Conservation (phyloP, 2,888 invertebrate genomes). For the Tricholauxania praeusta region DNA sequence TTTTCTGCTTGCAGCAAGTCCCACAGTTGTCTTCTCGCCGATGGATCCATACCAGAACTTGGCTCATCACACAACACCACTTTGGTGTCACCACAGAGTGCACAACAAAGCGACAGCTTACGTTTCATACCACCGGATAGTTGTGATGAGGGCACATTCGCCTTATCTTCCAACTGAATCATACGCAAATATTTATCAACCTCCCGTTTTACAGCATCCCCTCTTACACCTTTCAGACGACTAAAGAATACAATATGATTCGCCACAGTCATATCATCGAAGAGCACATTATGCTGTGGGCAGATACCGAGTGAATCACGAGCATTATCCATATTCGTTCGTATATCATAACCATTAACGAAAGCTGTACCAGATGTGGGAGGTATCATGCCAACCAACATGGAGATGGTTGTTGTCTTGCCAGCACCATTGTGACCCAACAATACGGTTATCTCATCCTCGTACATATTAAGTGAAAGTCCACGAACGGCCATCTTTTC, state of each 20-base stretch:
- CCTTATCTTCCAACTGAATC: slow-evolving; percentile 75
- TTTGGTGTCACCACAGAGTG: slow-evolving; percentile 78
- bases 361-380: slow-evolving; percentile 76
- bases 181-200: slow-evolving; percentile 73
- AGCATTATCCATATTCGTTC: slow-evolving; percentile 72
- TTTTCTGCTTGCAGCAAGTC: slow-evolving; percentile 80
- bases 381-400: slow-evolving; percentile 83
- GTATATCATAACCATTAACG: slow-evolving; percentile 78
- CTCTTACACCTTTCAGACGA: slow-evolving; percentile 74
- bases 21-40: slow-evolving; percentile 83
- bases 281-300: slow-evolving; percentile 86
- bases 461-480: slow-evolving; percentile 81
- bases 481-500: slow-evolving; percentile 73
- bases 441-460: slow-evolving; percentile 86
- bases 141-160: slow-evolving; percentile 70
- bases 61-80: slow-evolving; percentile 80
- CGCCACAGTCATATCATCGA: slow-evolving; percentile 81
- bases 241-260: slow-evolving; percentile 86
- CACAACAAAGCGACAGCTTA: slow-evolving; percentile 79
- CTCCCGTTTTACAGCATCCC: slow-evolving; percentile 70
- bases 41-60: slow-evolving; percentile 86
- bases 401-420: slow-evolving; percentile 91
- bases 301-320: slow-evolving; percentile 80
- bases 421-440: slow-evolving; percentile 85
- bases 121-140: slow-evolving; percentile 82